A percentile compares a stretch with the other conserved stretches of the same genome.
phyloP scores from a whole-genome alignment of 2,888 invertebrate genomes.

The Argyresthia albistria region DNA sequence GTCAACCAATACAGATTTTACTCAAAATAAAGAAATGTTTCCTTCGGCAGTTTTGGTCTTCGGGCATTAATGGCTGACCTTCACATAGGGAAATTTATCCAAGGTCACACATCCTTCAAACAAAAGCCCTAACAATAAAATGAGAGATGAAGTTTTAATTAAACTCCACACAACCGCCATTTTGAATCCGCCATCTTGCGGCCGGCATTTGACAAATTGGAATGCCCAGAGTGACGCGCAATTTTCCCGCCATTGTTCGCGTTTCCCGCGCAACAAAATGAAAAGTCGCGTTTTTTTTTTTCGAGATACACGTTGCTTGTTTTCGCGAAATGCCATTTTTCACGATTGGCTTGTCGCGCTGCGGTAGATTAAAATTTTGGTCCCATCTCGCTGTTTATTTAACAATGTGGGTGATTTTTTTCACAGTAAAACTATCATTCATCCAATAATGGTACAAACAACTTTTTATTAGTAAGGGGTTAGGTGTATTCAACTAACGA shows the following conservation, averaged over 20 bases:
- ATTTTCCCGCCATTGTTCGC: constrained; percentile 71
- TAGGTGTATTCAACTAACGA: too few species aligned
- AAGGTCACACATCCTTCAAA: too few species aligned
- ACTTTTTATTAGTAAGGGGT: too few species aligned
- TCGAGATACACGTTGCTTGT: constrained; percentile 24
- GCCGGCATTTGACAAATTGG: constrained; percentile 70
- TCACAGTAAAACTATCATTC: too few species aligned
- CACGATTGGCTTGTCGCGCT: constrained; percentile 1
- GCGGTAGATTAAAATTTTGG: neutral
- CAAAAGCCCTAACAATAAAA: neutral
- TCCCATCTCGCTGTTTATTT: neutral
- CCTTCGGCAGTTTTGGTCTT: too few species aligned
- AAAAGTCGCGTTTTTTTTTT: constrained; percentile 60
- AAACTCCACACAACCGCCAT: constrained; percentile 51
- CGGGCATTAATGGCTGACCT: too few species aligned
- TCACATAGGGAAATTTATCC: too few species aligned
- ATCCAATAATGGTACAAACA: too few species aligned
- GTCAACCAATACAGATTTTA: too few species aligned
- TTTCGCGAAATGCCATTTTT: constrained; percentile 35
- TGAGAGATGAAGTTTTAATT: constrained; percentile 67
- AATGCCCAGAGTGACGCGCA: constrained; percentile 69
- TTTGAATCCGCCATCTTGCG: constrained; percentile 62
- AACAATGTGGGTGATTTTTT: neutral
- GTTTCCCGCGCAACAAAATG: constrained; percentile 66
- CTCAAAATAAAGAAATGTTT: too few species aligned